Percentiles rank a stretch among this genome's conserved stretches.
Evolutionary conservation across 2,888 invertebrate genomes (phyloP).

Genomic region (Muscina levida): DNA sequence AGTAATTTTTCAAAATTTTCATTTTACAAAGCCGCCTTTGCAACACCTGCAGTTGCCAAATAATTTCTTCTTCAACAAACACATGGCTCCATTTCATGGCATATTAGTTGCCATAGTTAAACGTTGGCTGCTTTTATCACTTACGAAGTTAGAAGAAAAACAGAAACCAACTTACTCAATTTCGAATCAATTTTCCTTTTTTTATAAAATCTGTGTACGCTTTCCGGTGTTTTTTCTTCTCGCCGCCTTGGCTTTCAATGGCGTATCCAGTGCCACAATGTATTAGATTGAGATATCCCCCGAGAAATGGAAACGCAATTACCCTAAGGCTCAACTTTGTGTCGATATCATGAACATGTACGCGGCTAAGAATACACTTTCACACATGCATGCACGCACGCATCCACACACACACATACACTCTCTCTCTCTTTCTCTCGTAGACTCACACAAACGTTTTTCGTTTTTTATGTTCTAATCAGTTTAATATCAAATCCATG

Average conservation of each 20-base stretch:
- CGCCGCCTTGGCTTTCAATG: neutral
- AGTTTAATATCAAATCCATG: constrained; percentile 16
- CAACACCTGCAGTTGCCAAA: neutral
- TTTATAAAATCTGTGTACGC: neutral
- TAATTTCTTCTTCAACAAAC: neutral
- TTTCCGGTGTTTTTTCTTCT: neutral
- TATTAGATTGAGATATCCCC: constrained; percentile 6
- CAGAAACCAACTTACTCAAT: too few species aligned
- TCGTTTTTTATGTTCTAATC: neutral
- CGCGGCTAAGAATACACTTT: constrained; percentile 23
- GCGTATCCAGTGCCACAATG: too few species aligned
- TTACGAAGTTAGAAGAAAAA: too few species aligned
- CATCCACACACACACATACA: neutral
- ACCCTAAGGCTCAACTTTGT: constrained; percentile 1
- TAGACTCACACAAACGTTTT: too few species aligned
- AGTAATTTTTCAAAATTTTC: too few species aligned
- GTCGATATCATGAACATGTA: neutral
- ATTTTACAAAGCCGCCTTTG: too few species aligned
- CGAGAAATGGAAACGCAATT: constrained; percentile 12
- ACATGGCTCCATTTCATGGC: constrained; percentile 18
- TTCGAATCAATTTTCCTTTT: constrained; percentile 19
- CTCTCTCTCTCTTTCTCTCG: too few species aligned
- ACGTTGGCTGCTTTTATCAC: neutral
- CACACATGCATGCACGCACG: constrained; percentile 12
- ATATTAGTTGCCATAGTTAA: constrained; percentile 3